Evolutionary conservation across 2,888 invertebrate genomes (phyloP).

Genomic region (Rhynchonema sp.): DNA sequence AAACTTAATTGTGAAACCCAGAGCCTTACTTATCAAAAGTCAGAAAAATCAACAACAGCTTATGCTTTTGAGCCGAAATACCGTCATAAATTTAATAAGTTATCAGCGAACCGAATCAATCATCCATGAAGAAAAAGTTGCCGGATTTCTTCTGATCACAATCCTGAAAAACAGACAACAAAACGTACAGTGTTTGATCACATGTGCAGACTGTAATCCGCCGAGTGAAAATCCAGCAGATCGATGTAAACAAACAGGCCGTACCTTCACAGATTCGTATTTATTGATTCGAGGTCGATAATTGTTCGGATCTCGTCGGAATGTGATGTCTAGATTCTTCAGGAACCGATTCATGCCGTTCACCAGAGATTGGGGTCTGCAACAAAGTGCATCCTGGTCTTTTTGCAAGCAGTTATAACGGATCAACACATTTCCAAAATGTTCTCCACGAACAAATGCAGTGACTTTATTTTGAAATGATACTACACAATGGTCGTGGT

Average conservation of each 20-base stretch:
- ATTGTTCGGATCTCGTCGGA: slow-evolving; percentile 94
- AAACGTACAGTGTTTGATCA: too few species aligned
- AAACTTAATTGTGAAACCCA: too few species aligned
- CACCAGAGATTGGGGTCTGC: slow-evolving; percentile 56
- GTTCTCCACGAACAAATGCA: too few species aligned
- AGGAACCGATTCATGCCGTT: slow-evolving; percentile 97
- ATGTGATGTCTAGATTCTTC: slow-evolving; percentile 82
- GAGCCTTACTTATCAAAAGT: too few species aligned
- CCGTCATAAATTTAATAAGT: too few species aligned
- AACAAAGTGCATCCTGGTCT: slow-evolving; percentile 4
- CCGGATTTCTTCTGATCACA: slow-evolving; percentile 88
- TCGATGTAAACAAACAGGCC: background rate
- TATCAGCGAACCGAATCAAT: slow-evolving; percentile 38
- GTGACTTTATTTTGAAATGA: too few species aligned
- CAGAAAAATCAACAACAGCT: too few species aligned
- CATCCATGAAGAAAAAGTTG: slow-evolving; percentile 97
- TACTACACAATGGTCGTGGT: too few species aligned
- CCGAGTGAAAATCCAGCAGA: too few species aligned
- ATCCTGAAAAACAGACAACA: slow-evolving; percentile 43
- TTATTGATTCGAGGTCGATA: slow-evolving; percentile 96
- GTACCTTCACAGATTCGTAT: slow-evolving; percentile 73
- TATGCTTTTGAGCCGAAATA: too few species aligned
- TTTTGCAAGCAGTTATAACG: background rate
- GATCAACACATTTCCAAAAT: too few species aligned
- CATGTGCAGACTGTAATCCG: too few species aligned